phyloP scores from a whole-genome alignment of 2,888 invertebrate species.

The Halictus quadricinctus region DNA sequence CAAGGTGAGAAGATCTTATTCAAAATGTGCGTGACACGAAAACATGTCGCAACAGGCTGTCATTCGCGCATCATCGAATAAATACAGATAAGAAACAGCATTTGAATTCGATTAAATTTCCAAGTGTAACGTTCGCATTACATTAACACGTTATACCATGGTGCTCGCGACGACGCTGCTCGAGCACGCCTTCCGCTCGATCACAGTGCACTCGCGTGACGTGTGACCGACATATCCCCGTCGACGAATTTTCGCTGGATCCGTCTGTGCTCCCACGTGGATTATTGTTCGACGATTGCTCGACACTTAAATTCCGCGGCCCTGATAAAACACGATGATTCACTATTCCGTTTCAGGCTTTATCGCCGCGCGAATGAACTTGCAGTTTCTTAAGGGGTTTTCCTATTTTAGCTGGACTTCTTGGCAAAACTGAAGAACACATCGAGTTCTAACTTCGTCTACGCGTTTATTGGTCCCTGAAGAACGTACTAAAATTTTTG shows the following conservation, averaged over 20 bases:
- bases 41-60: neutral
- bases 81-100: no score
- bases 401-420: neutral
- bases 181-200: neutral
- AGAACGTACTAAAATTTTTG: neutral
- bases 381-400: neutral
- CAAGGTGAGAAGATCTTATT: neutral
- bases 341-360: neutral
- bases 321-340: neutral
- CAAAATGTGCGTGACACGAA: neutral
- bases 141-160: neutral
- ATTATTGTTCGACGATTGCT: neutral
- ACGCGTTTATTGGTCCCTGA: neutral
- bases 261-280: neutral
- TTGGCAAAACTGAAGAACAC: neutral
- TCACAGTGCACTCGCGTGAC: slow-evolving; percentile 3
- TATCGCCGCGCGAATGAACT: neutral
- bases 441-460: no score
- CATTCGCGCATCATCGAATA: neutral
- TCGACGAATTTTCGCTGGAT: neutral
- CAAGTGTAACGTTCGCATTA: neutral
- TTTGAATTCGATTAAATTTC: neutral
- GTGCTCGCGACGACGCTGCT: neutral
- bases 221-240: slow-evolving; percentile 1
- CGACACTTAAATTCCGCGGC: neutral